Percentiles rank a stretch among this genome's conserved stretches.
These are phyloP conservation scores for Oligia fasciuncula DNA, from an alignment of 2,888 invertebrate species.

Conservation along the genomic window DNA sequence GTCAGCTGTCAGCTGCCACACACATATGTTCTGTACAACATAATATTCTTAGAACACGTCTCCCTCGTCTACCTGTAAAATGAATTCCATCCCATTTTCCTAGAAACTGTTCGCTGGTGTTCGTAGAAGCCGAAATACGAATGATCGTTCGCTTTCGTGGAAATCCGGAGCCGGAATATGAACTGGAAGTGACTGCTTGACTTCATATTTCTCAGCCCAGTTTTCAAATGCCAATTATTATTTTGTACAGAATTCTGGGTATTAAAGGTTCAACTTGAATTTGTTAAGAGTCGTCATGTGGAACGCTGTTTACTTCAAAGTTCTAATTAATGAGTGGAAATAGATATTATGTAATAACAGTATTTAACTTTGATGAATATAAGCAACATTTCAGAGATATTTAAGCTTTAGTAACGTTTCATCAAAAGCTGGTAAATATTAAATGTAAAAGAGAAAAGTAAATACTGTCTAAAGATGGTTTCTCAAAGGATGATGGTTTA, in stretches of 20 bases:
- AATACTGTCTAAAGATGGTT: slow-evolving; percentile 5
- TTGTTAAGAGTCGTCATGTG: neutral
- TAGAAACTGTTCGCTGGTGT: slow-evolving; percentile 7
- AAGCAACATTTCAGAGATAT: neutral
- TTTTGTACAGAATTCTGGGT: slow-evolving; percentile 12
- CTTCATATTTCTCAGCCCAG: neutral
- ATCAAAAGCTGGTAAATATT: slow-evolving; percentile 31
- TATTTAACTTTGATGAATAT: slow-evolving; percentile 7
- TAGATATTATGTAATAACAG: neutral
- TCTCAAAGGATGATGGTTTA: slow-evolving; percentile 41
- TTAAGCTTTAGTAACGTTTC: neutral
- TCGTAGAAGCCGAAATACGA: slow-evolving; percentile 13
- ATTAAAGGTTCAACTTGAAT: slow-evolving; percentile 5
- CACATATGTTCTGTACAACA: neutral
- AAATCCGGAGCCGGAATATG: slow-evolving; percentile 5
- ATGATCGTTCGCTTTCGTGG: slow-evolving; percentile 17
- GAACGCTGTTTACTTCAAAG: neutral
- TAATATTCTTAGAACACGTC: slow-evolving; percentile 4
- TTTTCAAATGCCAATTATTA: slow-evolving; percentile 18
- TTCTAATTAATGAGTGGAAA: neutral
- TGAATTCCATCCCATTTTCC: slow-evolving; percentile 3
- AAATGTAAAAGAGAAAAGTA: slow-evolving; percentile 16
- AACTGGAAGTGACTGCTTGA: slow-evolving; percentile 13
- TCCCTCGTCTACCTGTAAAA: neutral
- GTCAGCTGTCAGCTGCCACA: too few relatives aligned